Evolutionary conservation across 2,113 vertebrate genomes (phyloP).

Genomic region (Xenopus laevis): DNA sequence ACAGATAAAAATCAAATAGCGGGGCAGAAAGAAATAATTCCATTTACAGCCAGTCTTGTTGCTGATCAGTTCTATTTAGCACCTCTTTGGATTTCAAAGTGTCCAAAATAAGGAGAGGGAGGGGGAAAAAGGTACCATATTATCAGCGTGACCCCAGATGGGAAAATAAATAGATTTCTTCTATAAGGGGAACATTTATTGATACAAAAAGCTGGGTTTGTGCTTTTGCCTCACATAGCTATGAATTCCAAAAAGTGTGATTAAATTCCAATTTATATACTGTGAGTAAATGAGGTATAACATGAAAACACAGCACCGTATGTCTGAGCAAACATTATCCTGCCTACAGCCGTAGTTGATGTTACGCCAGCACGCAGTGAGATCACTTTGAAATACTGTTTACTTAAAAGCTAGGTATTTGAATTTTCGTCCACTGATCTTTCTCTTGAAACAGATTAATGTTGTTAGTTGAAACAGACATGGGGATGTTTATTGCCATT

Average conservation of each 20-base stretch:
- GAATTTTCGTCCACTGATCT: constrained; percentile 44
- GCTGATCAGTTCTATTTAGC: not conserved
- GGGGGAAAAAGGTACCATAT: not conserved
- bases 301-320: constrained; percentile 36
- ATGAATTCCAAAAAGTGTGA: constrained; percentile 15
- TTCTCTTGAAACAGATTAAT: constrained; percentile 47
- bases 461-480: constrained; percentile 45
- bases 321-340: constrained; percentile 42
- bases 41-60: not conserved
- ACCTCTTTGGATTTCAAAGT: not conserved
- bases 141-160: not conserved
- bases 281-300: constrained; percentile 42
- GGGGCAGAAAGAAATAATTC: not conserved
- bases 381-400: constrained; percentile 46
- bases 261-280: constrained; percentile 29
- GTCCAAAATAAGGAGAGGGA: not conserved
- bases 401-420: constrained; percentile 47
- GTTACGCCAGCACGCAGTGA: constrained; percentile 35
- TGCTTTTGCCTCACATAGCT: not conserved
- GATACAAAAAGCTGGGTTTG: not conserved
- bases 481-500: constrained; percentile 38
- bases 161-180: not conserved
- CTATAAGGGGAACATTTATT: not conserved
- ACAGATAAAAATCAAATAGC: no score
- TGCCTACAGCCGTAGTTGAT: constrained; percentile 36